These are phyloP conservation scores for Pocillopora meandrina DNA, from an alignment of 92 coral and sea anemone species.

Conservation along the genomic window DNA sequence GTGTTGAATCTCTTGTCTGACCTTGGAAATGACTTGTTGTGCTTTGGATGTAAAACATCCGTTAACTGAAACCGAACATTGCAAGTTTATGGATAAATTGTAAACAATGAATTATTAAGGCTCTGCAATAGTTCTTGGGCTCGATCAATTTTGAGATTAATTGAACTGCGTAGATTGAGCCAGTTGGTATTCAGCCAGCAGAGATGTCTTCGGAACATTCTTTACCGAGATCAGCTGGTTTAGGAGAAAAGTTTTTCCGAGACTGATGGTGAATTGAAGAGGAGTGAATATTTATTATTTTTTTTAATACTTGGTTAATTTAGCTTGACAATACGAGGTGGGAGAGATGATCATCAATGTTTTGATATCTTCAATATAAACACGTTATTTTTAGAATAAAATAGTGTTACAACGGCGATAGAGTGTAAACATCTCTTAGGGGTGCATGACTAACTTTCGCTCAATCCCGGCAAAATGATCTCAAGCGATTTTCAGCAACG, in stretches of 20 bases:
- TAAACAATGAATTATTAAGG: constrained; percentile 14
- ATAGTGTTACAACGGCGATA: neutral
- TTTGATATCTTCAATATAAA: neutral
- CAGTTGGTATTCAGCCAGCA: too few relatives aligned
- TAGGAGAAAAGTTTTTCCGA: too few relatives aligned
- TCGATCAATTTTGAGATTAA: neutral
- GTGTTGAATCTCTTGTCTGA: too few relatives aligned
- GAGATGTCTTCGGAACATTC: too few relatives aligned
- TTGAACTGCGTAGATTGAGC: neutral
- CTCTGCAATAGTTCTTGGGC: too few relatives aligned
- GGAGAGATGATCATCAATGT: neutral
- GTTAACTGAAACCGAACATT: neutral
- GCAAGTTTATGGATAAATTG: neutral
- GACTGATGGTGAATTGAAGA: too few relatives aligned
- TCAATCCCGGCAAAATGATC: too few relatives aligned
- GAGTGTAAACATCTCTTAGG: neutral
- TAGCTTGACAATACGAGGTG: neutral
- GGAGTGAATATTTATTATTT: neutral
- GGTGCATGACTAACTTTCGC: neutral
- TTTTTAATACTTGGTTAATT: neutral
- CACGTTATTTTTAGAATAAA: neutral
- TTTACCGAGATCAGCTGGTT: too few relatives aligned
- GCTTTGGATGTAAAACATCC: too few relatives aligned
- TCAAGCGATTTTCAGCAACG: too few relatives aligned
- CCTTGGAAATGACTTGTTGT: too few relatives aligned